phyloP scores from a whole-genome alignment of 1,140 invertebrate species.

The Aplysia californica region DNA sequence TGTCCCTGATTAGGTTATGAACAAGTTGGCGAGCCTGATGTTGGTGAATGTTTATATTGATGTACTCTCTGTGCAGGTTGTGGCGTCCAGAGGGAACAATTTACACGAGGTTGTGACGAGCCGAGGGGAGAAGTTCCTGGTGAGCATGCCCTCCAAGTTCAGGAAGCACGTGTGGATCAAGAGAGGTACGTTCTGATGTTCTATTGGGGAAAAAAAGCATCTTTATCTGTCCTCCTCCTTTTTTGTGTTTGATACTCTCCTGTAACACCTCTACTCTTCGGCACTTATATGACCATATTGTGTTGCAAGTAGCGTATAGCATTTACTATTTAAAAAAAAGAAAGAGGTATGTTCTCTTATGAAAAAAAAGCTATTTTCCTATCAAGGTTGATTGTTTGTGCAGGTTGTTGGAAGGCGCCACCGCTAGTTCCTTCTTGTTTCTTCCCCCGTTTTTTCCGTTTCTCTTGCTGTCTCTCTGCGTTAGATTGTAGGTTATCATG shows the following conservation, averaged over 20 bases:
- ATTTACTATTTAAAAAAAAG: background rate
- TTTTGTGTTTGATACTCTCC: too few relatives aligned
- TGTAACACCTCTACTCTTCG: too few relatives aligned
- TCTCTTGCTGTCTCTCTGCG: background rate
- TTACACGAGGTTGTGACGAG: slow-evolving; percentile 83
- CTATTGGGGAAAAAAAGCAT: too few relatives aligned
- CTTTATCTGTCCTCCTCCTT: too few relatives aligned
- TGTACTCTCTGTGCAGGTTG: slow-evolving; percentile 52
- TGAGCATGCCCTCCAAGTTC: slow-evolving; percentile 93
- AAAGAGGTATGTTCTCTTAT: too few relatives aligned
- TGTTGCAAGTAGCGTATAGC: background rate
- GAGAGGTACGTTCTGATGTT: slow-evolving; percentile 74
- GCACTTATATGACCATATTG: background rate
- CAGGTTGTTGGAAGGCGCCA: background rate
- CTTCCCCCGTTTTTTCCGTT: background rate
- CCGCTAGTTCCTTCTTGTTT: background rate
- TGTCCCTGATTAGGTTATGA: too few relatives aligned
- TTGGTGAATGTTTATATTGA: too few relatives aligned
- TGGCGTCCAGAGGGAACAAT: slow-evolving; percentile 86
- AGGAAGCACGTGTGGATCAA: slow-evolving; percentile 91
- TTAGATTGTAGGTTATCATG: background rate
- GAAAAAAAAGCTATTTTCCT: background rate
- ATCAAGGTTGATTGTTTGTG: background rate
- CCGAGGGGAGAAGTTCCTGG: slow-evolving; percentile 76
- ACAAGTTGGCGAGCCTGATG: too few relatives aligned